Base-by-base conservation (phyloP, 53 echinoderm and acorn worm species). In the Echinometra lucunter region DNA sequence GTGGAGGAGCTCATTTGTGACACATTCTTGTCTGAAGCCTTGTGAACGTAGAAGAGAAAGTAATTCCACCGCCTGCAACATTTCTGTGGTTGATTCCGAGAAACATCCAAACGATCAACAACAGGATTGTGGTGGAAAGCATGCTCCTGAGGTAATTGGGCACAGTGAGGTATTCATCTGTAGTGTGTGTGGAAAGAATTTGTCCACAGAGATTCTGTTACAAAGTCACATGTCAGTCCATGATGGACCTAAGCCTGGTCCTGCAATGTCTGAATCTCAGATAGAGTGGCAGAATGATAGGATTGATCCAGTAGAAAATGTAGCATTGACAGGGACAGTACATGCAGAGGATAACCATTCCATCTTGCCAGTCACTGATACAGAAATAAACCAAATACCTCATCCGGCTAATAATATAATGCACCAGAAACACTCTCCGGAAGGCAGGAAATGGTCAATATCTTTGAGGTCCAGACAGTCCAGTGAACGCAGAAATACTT, bases 161-260 rank as follows among this genome's bases (percentile, higher is more conserved):
- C 23, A 81, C 23, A 16, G 4, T 27, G 44, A 81, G 7, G 44
- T 42, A 23, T 81, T 81, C 44, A 25, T 81, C 19, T 81, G 81
- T 25, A 44, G 81, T 81, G 44, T 7, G 27, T 81, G 81, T 81
- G 81, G 81, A 81, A 44, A 23, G 81, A 81, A 81, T 42, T 81
- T 44, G 12, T 12, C 81, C 44, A 81, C 81, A 1, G 81, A 44
- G 81, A 42, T 44, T 23, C 81, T 81, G 44, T 44, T 81, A 42
- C 81, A 81, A 7, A 40, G 21, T 81, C 81, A 81, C 23, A 21
- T 42, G 42, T 81, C 19, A 17, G 12, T 42, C 23, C 40, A 44
- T 81, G 44, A 81, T 81, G 74, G 37, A 13, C 34, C 11, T 37
- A 34, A 34, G 72, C n/a, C 32, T 72, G 72, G 34, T 35, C 32